Conservation (phyloP, 2,797 vertebrate genomes). For the Manis javanica region DNA sequence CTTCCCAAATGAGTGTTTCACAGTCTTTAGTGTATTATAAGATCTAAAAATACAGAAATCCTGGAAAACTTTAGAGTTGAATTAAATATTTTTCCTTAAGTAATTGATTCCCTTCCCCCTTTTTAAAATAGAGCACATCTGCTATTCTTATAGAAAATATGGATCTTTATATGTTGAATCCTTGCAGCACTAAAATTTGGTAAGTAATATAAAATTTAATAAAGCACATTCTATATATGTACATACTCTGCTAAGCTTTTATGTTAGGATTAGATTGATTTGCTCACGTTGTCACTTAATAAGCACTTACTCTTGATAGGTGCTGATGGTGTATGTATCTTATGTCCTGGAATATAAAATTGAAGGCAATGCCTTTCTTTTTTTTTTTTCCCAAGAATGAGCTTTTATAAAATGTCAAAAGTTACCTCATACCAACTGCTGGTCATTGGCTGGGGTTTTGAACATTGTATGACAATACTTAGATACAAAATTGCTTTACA, state of each 20-base stretch:
- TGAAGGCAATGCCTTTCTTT: slow-evolving; percentile 50
- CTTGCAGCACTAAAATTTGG: slow-evolving; percentile 99
- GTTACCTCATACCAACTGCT: slow-evolving; percentile 34
- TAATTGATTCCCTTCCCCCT: slow-evolving; percentile 48
- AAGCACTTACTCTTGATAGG: slow-evolving; percentile 29
- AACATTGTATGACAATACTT: slow-evolving; percentile 74
- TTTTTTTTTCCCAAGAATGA: not conserved
- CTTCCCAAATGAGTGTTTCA: slow-evolving; percentile 12
- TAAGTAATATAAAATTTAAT: slow-evolving; percentile 83
- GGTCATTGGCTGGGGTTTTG: slow-evolving; percentile 69
- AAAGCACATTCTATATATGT: slow-evolving; percentile 2
- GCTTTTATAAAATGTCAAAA: slow-evolving; percentile 68
- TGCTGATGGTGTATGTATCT: not conserved
- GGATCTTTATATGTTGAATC: slow-evolving; percentile 99
- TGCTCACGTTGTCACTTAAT: not conserved
- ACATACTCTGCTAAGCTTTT: not conserved
- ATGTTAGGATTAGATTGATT: not conserved
- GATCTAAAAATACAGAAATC: slow-evolving; percentile 43
- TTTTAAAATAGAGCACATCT: slow-evolving; percentile 93
- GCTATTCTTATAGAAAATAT: slow-evolving; percentile 99
- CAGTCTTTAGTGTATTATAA: slow-evolving; percentile 10
- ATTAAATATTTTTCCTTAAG: slow-evolving; percentile 5
- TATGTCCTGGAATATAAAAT: not conserved
- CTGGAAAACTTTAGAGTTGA: slow-evolving; percentile 57
- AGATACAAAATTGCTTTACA: slow-evolving; percentile 84